Evolutionary conservation across 2,797 vertebrate species (phyloP).

Genomic region (Spatula versicolor): DNA sequence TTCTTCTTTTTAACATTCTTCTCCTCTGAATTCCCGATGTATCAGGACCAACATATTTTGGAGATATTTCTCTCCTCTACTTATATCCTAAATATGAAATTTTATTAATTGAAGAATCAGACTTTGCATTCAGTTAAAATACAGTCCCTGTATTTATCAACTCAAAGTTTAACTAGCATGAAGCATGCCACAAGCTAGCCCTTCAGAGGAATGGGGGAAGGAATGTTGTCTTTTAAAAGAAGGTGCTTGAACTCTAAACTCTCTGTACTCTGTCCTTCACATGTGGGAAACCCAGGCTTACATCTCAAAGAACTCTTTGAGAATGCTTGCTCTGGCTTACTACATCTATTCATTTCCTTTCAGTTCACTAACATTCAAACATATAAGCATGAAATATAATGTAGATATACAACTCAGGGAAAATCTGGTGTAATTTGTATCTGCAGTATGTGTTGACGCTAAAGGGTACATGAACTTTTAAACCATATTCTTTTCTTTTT

Average conservation of each 20-base stretch:
- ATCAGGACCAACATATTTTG: not conserved
- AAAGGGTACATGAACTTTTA: not conserved
- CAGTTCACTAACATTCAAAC: not conserved
- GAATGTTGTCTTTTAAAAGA: not conserved
- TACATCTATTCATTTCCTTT: not conserved
- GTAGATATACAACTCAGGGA: not conserved
- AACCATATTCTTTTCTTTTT: not conserved
- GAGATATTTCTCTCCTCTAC: not conserved
- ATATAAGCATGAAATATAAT: not conserved
- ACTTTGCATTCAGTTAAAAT: not conserved
- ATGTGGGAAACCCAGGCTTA: not conserved
- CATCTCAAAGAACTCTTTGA: not conserved
- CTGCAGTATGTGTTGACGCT: not conserved
- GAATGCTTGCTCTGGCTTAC: not conserved
- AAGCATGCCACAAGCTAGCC: not conserved
- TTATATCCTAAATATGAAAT: not conserved
- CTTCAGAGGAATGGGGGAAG: not conserved
- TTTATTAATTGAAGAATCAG: not conserved
- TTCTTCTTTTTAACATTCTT: not conserved
- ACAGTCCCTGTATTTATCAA: not conserved
- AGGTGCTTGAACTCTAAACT: not conserved
- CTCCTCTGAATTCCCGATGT: not conserved
- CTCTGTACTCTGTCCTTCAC: not conserved
- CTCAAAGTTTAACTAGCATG: not conserved
- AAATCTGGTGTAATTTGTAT: not conserved